These are phyloP conservation scores for Bruchidius siliquastri DNA, from an alignment of 2,888 invertebrate genomes.

Conservation along the genomic window DNA sequence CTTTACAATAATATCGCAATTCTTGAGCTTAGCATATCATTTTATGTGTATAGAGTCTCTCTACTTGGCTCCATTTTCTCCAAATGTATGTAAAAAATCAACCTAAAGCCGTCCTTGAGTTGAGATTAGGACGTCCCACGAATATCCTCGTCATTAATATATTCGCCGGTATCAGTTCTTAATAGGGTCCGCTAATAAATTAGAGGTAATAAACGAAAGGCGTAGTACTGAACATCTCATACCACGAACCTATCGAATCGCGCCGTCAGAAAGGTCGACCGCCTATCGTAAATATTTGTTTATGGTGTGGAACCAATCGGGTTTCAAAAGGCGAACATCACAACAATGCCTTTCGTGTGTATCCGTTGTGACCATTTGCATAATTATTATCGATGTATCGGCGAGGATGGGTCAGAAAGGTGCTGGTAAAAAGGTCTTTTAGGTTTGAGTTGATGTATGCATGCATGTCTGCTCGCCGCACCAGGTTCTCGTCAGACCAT, in stretches of 20 bases:
- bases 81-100: background rate
- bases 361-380: slow-evolving; percentile 17
- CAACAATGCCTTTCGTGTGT: slow-evolving; percentile 18
- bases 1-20: too few species aligned
- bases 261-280: slow-evolving; percentile 1
- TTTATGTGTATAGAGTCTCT: too few species aligned
- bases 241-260: background rate
- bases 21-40: too few species aligned
- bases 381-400: slow-evolving; percentile 18
- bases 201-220: slow-evolving; percentile 3
- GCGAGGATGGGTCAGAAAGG: background rate
- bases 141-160: background rate
- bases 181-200: slow-evolving; percentile 3
- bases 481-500: background rate
- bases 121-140: background rate
- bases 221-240: background rate
- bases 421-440: background rate
- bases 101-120: background rate
- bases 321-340: slow-evolving; percentile 21
- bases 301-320: slow-evolving; percentile 31
- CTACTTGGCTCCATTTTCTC: too few species aligned
- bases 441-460: background rate
- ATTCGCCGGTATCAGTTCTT: background rate
- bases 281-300: slow-evolving; percentile 31
- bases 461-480: background rate